Base-by-base conservation (phyloP, 2,888 invertebrate genomes). In the Piscicola geometra region DNA sequence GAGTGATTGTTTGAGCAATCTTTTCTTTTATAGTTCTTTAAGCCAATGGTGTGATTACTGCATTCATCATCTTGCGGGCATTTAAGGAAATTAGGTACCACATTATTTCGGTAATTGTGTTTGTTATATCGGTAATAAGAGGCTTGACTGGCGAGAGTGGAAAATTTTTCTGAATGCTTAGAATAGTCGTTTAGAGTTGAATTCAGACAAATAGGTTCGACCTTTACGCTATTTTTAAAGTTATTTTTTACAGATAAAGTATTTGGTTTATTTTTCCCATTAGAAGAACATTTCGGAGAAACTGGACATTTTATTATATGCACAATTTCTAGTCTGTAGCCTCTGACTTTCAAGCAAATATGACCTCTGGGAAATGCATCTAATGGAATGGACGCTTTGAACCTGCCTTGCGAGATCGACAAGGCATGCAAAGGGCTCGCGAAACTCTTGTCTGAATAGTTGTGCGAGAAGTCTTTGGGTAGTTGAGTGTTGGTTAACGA, bases 321-420 rank as follows among this genome's bases (percentile, higher is more conserved):
- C 9, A 72, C 47, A 41, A 77, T 69, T 25, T 77, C 77, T 69
- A 77, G 76, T 30, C 67, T n/a, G 64, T 76, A 77, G 18, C 76
- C 76, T 52, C 77, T 71, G 32, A 77, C 73, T 25, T 76, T 70
- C 28, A 77, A 47, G 25, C 69, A 41, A 21, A 77, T 68, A 32
- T 76, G 32, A 15, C 76, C 76, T 0, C 32, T 9, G 9, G 77
- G 77, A 32, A 77, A 69, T 1, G 56, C 25, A 32, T 60, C 32
- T 66, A 77, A 52, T 12, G 77, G 73, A 1, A 77, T 28, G 9
- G 60, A 60, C 18, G 77, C 77, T 25, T 60, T 60, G 35, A 77
- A 77, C 32, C 33, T 35, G 0, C 77, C 77, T n/a, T 76, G 32
- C 21, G 28, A 60, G 3, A 73, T 64, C 25, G 56, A 36, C 18